Percentiles rank a stretch among this genome's conserved stretches.
phyloP scores from a whole-genome alignment of 2,888 invertebrate genomes.

The Conchocele bisecta region DNA sequence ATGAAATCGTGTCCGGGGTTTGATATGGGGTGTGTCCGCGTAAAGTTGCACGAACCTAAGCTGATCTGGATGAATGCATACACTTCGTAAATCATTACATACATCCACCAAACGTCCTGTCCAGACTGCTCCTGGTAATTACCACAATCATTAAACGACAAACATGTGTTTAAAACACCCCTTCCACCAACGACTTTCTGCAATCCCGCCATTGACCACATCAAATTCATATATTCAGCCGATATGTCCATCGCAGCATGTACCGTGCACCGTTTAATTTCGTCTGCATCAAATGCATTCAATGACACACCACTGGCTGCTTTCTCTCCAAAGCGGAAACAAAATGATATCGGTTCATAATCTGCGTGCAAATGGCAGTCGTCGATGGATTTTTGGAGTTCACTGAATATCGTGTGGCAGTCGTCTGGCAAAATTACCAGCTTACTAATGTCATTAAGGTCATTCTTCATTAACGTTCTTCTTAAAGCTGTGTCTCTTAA shows the following conservation, averaged over 20 bases:
- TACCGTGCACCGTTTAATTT: slow-evolving; percentile 20
- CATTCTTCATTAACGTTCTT: slow-evolving; percentile 40
- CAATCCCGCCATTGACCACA: slow-evolving; percentile 36
- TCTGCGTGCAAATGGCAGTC: background rate
- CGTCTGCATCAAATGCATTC: slow-evolving; percentile 3
- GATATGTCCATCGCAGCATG: slow-evolving; percentile 35
- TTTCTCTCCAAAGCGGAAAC: slow-evolving; percentile 55
- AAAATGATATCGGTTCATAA: slow-evolving; percentile 31
- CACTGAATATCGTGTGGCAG: slow-evolving; percentile 11
- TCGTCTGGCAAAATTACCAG: slow-evolving; percentile 45
- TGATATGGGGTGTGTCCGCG: slow-evolving; percentile 39
- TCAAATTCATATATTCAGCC: slow-evolving; percentile 31
- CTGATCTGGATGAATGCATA: slow-evolving; percentile 15
- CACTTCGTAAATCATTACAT: slow-evolving; percentile 6
- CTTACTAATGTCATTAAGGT: slow-evolving; percentile 22
- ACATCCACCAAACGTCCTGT: slow-evolving; percentile 35
- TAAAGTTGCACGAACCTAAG: slow-evolving; percentile 46
- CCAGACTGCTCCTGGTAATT: slow-evolving; percentile 10
- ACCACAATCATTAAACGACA: slow-evolving; percentile 34
- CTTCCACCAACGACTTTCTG: slow-evolving; percentile 28
- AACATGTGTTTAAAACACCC: slow-evolving; percentile 29
- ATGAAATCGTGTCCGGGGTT: slow-evolving; percentile 33
- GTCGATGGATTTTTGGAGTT: slow-evolving; percentile 23
- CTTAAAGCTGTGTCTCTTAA: background rate
- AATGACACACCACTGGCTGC: slow-evolving; percentile 19